phyloP scores from a whole-genome alignment of 2,888 invertebrate genomes.

The Papilio elwesi region DNA sequence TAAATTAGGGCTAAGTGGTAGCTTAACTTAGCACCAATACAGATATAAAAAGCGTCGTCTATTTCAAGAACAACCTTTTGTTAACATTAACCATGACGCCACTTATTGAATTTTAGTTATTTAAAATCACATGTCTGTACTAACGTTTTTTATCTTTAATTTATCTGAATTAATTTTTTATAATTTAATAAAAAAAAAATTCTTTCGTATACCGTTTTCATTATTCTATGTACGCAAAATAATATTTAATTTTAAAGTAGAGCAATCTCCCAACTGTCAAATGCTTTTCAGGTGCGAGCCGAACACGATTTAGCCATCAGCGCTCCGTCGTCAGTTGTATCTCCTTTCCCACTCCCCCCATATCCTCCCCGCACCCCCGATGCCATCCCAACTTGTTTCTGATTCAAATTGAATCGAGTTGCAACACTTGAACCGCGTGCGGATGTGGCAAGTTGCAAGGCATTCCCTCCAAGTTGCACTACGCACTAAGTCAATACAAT shows the following conservation, averaged over 20 bases:
- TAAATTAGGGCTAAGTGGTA: no score
- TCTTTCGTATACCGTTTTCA: no score
- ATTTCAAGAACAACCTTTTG: no score
- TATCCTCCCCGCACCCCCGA: conserved; percentile 41
- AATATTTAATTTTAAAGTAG: conserved; percentile 47
- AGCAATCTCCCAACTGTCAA: conserved; percentile 53
- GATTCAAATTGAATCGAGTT: conserved; percentile 77
- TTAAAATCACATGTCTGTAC: no score
- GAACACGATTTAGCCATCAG: conserved; percentile 83
- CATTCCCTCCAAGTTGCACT: conserved; percentile 35
- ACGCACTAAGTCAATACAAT: conserved; percentile 28
- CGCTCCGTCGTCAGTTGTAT: conserved; percentile 66
- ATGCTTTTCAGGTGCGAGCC: conserved; percentile 74
- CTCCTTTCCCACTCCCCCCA: conserved; percentile 25
- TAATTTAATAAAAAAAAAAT: no score
- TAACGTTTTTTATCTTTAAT: no score
- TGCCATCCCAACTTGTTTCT: conserved; percentile 55
- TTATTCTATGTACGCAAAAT: neutral
- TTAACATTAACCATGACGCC: no score
- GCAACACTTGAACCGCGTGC: conserved; percentile 65
- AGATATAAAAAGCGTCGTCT: no score
- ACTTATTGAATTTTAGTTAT: no score
- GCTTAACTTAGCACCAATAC: no score
- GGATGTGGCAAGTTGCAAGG: conserved; percentile 57
- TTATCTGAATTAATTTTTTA: no score